phyloP scores from a whole-genome alignment of 2,888 invertebrate genomes.

The Hetaerina titia region DNA sequence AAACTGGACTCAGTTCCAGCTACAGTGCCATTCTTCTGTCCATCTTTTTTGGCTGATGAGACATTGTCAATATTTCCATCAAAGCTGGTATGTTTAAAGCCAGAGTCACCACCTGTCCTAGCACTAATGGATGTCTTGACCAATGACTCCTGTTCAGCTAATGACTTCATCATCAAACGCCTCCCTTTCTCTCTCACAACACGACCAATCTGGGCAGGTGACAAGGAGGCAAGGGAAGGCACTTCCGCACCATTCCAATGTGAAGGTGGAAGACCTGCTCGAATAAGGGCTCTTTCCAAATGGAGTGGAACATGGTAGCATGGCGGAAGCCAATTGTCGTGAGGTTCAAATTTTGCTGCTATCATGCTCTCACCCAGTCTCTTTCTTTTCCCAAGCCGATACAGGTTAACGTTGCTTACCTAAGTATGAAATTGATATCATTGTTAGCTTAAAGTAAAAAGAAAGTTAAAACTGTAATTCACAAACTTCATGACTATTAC shows the following conservation, averaged over 20 bases:
- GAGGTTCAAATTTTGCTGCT: slow-evolving; percentile 98
- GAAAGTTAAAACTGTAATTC: neutral
- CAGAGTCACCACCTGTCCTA: neutral
- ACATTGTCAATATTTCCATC: neutral
- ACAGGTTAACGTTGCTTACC: slow-evolving; percentile 95
- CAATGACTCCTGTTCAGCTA: slow-evolving; percentile 4
- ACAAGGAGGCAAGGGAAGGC: slow-evolving; percentile 75
- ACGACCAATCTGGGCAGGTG: slow-evolving; percentile 71
- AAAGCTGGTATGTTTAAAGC: neutral
- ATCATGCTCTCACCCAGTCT: slow-evolving; percentile 97
- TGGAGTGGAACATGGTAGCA: slow-evolving; percentile 93
- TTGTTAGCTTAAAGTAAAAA: neutral
- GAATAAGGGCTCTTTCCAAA: slow-evolving; percentile 87
- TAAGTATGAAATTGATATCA: slow-evolving; percentile 72
- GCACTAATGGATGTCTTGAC: neutral
- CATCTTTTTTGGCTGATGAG: neutral
- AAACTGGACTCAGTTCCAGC: neutral
- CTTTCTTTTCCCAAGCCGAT: slow-evolving; percentile 93
- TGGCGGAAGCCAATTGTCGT: slow-evolving; percentile 99
- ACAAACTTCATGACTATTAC: neutral
- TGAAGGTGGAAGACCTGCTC: slow-evolving; percentile 86
- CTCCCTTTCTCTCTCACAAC: slow-evolving; percentile 71
- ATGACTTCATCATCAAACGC: slow-evolving; percentile 66
- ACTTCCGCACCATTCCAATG: slow-evolving; percentile 86
- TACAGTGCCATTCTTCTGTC: neutral